Percentiles rank a stretch among this genome's conserved stretches.
Evolutionary conservation across 2,797 vertebrate genomes (phyloP).

Genomic region (Notamacropus eugenii): DNA sequence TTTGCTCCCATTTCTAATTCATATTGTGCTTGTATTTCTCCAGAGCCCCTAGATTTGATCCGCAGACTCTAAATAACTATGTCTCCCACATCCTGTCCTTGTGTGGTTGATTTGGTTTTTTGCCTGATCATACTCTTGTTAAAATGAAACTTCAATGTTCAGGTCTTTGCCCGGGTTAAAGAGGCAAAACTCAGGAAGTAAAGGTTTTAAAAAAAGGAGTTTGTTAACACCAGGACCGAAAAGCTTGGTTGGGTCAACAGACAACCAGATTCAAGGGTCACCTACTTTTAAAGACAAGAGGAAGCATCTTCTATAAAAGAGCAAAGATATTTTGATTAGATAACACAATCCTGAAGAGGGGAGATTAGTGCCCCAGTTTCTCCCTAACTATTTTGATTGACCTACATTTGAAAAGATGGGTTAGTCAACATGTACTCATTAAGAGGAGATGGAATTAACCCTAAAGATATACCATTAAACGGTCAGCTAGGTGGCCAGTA

Average conservation of each 20-base stretch:
- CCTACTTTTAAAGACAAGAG: background rate
- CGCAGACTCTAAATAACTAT: background rate
- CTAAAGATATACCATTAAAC: background rate
- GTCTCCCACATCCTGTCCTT: background rate
- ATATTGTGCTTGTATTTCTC: background rate
- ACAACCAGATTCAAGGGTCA: background rate
- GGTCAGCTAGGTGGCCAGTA: background rate
- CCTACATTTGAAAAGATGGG: background rate
- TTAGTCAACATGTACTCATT: background rate
- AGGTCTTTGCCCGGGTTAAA: background rate
- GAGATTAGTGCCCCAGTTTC: background rate
- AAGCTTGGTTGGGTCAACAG: background rate
- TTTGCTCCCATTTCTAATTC: background rate
- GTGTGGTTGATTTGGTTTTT: background rate
- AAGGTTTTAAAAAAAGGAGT: background rate
- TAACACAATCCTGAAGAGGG: background rate
- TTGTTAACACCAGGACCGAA: background rate
- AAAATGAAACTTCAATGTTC: background rate
- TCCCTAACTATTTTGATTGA: background rate
- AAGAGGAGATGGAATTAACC: background rate
- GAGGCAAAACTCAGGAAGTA: background rate
- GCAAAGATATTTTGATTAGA: background rate
- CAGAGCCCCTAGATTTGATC: background rate
- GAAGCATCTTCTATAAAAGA: background rate
- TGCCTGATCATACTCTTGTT: background rate